Base-by-base conservation (phyloP, 2,113 vertebrate genomes). In the Pelobates fuscus region DNA sequence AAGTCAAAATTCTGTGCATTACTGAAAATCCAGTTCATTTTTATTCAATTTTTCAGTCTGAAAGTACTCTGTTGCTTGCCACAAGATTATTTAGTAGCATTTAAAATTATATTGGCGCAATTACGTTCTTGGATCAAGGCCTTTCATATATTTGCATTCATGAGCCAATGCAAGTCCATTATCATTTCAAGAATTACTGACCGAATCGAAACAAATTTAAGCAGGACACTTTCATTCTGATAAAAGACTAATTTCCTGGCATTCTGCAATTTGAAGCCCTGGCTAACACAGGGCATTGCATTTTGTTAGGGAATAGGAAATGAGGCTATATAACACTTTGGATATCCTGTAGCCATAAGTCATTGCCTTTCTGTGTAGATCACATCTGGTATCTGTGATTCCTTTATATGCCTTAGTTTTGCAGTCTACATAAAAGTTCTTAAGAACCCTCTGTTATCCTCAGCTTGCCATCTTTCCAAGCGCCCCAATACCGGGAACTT, bases 41-140 rank as follows among this genome's bases (percentile, higher is more conserved):
- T 81, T 77, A 81, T 79, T 81, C 77, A 25, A 63, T 84, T 84
- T 85, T 80, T 78, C 77, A 78, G 71, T 57, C 72, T 67, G 78
- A 75, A 68, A 81, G 80, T 82, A 71, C 77, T 86, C 78, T 84
- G 77, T 86, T 86, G 71, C 81, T 75, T 86, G 65, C 64, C 69
- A 75, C 81, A 41, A 72, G 83, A 78, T 81, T 83, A 84, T 87
- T 86, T 87, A 82, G 80, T 82, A 83, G 82, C 84, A 84, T 86
- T 81, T 82, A 85, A 77, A 88, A 86, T 84, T 67, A 77, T 73
- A 78, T 78, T 79, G 71, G 76, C 83, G 65, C 8, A 82, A 72
- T 83, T 88, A 82, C 74, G 67, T 73, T 78, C 66, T 55, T 69
- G 63, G 37, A 65, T 71, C 29, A 67, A 60, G 54, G 17, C 70